phyloP scores from a whole-genome alignment of 2,113 vertebrate genomes.

The Gallinago media region DNA sequence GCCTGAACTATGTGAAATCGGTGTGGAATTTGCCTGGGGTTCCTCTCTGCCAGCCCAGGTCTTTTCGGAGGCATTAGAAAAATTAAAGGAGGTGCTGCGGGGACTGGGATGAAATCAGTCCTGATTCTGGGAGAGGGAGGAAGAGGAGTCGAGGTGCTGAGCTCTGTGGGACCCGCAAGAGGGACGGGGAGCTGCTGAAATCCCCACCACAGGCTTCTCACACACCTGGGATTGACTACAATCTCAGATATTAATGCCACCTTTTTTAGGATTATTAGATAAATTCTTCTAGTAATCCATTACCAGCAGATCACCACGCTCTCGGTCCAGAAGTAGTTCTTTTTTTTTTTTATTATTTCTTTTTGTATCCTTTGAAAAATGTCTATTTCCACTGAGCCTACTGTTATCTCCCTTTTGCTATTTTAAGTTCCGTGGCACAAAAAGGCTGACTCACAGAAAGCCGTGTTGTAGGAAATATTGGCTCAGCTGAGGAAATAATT shows the following conservation, averaged over 20 bases:
- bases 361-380: constrained; percentile 13
- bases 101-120: background rate
- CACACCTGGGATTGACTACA: background rate
- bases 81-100: background rate
- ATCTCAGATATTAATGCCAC: background rate
- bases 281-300: background rate
- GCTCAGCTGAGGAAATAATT: constrained; percentile 61
- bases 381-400: constrained; percentile 42
- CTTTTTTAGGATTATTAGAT: background rate
- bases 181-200: background rate
- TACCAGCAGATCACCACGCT: background rate
- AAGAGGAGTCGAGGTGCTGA: background rate
- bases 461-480: constrained; percentile 57
- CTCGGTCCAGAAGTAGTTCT: background rate
- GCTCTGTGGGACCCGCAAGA: background rate
- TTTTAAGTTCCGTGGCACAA: constrained; percentile 62
- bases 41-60: background rate
- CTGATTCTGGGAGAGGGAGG: background rate
- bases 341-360: background rate
- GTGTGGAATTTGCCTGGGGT: constrained; percentile 25
- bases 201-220: fast-evolving
- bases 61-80: background rate
- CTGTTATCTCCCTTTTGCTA: constrained; percentile 58
- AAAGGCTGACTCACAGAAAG: constrained; percentile 69
- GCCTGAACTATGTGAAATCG: constrained; percentile 5